These are phyloP conservation scores for Tachysurus vachellii DNA, from an alignment of 2,113 vertebrate species.

Conservation along the genomic window DNA sequence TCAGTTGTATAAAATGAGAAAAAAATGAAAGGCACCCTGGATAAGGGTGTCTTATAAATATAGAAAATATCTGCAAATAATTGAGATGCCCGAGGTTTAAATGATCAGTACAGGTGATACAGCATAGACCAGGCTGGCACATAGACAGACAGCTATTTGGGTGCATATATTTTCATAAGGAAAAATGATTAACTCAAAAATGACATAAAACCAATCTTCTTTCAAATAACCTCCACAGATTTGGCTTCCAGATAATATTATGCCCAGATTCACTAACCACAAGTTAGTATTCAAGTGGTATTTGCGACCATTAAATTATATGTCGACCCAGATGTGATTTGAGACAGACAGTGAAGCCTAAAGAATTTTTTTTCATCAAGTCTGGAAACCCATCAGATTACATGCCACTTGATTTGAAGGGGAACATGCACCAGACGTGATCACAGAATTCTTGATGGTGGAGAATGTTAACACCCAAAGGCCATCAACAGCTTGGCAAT, in stretches of 20 bases:
- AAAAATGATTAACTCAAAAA: neutral
- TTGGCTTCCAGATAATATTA: neutral
- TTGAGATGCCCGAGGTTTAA: neutral
- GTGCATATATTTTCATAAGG: neutral
- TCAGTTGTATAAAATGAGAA: too few species aligned
- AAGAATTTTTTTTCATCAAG: neutral
- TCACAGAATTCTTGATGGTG: neutral
- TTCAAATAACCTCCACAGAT: neutral
- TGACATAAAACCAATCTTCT: neutral
- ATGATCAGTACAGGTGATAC: neutral
- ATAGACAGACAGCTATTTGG: conserved; percentile 4
- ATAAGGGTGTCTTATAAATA: too few species aligned
- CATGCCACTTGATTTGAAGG: conserved; percentile 20
- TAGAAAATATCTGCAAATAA: neutral
- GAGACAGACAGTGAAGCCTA: neutral
- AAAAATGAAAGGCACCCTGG: too few species aligned
- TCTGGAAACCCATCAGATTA: conserved; percentile 22
- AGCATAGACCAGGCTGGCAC: neutral
- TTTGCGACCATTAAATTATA: neutral
- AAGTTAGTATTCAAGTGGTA: neutral
- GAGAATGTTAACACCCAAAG: neutral
- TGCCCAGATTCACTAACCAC: neutral
- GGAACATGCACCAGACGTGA: neutral
- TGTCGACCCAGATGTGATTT: neutral
- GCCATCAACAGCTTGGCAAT: neutral